Evolutionary conservation across 2,113 vertebrate genomes (phyloP).

Genomic region (Pseudorasbora parva): DNA sequence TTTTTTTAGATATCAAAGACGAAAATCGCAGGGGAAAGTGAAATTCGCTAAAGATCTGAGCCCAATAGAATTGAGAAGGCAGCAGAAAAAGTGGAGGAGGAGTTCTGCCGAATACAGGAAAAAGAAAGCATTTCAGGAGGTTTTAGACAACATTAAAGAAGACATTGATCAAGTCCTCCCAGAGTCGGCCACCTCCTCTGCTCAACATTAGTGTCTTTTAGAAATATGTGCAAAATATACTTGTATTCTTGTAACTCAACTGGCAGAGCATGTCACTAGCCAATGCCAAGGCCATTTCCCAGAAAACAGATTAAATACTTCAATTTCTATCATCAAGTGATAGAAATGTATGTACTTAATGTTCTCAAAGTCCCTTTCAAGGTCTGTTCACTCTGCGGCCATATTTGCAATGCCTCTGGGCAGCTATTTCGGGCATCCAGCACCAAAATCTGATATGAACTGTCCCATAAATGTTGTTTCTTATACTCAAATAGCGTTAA

Average conservation of each 20-base stretch:
- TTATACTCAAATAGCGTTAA: too few relatives aligned
- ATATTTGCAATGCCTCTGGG: too few relatives aligned
- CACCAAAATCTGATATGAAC: too few relatives aligned
- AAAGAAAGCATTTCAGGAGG: slow-evolving; percentile 15
- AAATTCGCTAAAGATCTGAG: slow-evolving; percentile 38
- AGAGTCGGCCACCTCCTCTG: slow-evolving; percentile 7
- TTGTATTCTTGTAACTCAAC: not conserved
- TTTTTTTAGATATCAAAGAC: slow-evolving; percentile 45
- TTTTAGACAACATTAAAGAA: slow-evolving; percentile 38
- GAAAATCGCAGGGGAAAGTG: slow-evolving; percentile 42
- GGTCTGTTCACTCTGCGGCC: too few relatives aligned
- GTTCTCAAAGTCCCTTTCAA: too few relatives aligned
- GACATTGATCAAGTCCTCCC: slow-evolving; percentile 1
- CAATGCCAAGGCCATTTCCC: not conserved
- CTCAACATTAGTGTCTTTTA: slow-evolving; percentile 12
- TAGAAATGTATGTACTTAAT: not conserved
- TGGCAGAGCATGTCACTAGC: not conserved
- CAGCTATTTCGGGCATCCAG: too few relatives aligned
- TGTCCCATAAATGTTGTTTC: too few relatives aligned
- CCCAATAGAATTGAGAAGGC: slow-evolving; percentile 25
- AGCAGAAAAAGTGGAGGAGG: slow-evolving; percentile 32
- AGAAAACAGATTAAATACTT: too few relatives aligned
- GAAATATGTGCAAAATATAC: not conserved
- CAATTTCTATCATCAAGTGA: too few relatives aligned
- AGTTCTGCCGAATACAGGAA: slow-evolving; percentile 21